Evolutionary conservation across 2,888 invertebrate genomes (phyloP).

Genomic region (Aporophyla lueneburgensis): DNA sequence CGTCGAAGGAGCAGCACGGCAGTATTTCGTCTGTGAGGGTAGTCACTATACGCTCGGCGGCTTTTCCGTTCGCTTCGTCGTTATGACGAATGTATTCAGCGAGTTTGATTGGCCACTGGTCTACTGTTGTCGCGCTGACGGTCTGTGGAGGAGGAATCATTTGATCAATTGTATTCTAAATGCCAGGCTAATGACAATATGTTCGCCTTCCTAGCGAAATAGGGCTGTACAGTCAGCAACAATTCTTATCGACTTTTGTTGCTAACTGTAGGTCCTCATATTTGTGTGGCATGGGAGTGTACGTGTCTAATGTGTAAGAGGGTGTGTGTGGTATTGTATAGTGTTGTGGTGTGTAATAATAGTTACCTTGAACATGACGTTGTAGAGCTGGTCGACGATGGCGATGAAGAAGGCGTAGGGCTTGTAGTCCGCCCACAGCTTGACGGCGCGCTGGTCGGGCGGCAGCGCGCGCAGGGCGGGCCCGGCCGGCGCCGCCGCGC

Average conservation of each 20-base stretch:
- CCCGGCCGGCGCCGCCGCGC: conserved; percentile 93
- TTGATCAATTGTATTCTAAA: background rate
- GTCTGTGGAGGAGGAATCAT: conserved; percentile 88
- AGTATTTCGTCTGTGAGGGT: conserved; percentile 97
- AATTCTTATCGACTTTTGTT: too few relatives aligned
- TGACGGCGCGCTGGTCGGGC: conserved; percentile 91
- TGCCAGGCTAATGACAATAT: too few relatives aligned
- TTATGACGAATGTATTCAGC: conserved; percentile 98
- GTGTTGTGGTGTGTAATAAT: too few relatives aligned
- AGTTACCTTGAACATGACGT: conserved; percentile 95
- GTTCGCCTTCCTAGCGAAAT: background rate
- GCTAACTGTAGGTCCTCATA: too few relatives aligned
- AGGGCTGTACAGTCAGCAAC: background rate
- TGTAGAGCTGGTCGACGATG: conserved; percentile 96
- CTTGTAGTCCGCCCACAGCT: conserved; percentile 95
- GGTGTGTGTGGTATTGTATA: too few relatives aligned
- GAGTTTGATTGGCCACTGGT: conserved; percentile 97
- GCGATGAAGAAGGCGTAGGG: conserved; percentile 96
- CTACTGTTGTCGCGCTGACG: conserved; percentile 93
- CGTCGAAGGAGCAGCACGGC: conserved; percentile 96
- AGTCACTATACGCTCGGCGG: conserved; percentile 95
- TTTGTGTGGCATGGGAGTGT: too few relatives aligned
- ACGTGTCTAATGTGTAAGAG: too few relatives aligned
- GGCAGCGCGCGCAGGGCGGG: conserved; percentile 89
- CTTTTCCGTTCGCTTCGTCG: conserved; percentile 97